Conservation (phyloP, 2,113 vertebrate species). For the Macroglossus sobrinus region DNA sequence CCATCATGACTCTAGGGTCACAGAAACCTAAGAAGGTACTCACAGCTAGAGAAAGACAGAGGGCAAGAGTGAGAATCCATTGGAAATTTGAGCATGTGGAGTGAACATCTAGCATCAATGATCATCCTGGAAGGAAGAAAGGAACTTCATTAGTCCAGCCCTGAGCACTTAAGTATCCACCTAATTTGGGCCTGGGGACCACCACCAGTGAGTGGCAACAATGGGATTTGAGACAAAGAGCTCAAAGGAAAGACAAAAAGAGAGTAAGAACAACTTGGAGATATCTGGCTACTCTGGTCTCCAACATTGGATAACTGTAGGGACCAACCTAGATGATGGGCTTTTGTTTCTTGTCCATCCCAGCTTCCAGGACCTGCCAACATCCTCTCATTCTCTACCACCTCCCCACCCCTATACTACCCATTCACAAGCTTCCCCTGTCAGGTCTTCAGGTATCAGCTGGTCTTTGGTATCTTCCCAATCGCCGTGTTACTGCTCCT, state of each 20-base stretch:
- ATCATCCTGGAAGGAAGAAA: conserved; percentile 87
- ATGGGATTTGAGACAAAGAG: conserved; percentile 30
- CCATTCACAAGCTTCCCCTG: neutral
- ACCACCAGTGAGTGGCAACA: neutral
- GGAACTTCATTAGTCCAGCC: conserved; percentile 49
- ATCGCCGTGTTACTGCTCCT: neutral
- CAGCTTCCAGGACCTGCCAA: neutral
- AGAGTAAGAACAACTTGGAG: neutral
- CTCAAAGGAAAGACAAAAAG: conserved; percentile 29
- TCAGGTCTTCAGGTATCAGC: neutral
- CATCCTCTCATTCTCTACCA: neutral
- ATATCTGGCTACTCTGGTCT: neutral
- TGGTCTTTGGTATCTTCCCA: neutral
- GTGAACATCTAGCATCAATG: conserved; percentile 94
- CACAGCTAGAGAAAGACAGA: conserved; percentile 98
- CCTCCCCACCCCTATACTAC: neutral
- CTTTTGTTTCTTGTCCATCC: neutral
- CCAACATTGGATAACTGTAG: neutral
- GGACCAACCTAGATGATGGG: neutral
- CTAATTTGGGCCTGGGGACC: neutral
- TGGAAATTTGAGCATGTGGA: conserved; percentile 96
- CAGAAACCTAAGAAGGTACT: conserved; percentile 82
- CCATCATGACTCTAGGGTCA: conserved; percentile 48
- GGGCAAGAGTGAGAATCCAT: conserved; percentile 99
- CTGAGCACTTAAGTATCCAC: neutral